Base-by-base conservation (phyloP, 2,888 invertebrate species). In the Noctuana brunneofusca region DNA sequence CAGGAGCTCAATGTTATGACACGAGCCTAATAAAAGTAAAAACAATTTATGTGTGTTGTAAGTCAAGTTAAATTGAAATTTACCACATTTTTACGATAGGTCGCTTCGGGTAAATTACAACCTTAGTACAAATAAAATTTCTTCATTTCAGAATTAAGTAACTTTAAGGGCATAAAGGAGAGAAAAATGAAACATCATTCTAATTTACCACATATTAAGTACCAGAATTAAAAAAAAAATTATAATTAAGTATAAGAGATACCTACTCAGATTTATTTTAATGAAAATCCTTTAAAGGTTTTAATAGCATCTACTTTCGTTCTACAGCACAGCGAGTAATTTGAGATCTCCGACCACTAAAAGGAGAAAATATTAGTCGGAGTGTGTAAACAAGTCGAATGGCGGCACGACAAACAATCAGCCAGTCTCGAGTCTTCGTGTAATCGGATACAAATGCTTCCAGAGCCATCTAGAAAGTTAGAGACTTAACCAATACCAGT, bases 401-500 rank as follows among this genome's bases (percentile, higher is more conserved):
- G 73, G 73, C 70, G 73, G 75, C 69, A 76, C 79, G 73, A 79
- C 83, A 86, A 87, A 87, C 83, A 86, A 83, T 80, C 83, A 79
- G 76, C 78, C 75, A 77, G 71, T 70, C 72, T 70, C 71, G 69
- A 77, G 77, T 78, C 71, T 76, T 72, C 66, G 73, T 57, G 86
- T 85, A 87, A 86, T 86, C 83, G 80, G 86, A 86, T 86, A 84
- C 84, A 83, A 86, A 84, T 78, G 78, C 74, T 79, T 76, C 75
- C 77, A 73, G 75, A 64, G 63, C 75, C 74, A 74, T 75, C 76
- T 80, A 75, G 76, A 78, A 78, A 76, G 69, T 69, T 41, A 12
- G 18, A 55, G 75, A 76, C 78, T 74, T 69, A 69, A 74, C 74
- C 71, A 75, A 76, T 78, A 81, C 77, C 11, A 78, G 76, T 75